phyloP scores from a whole-genome alignment of 2,888 invertebrate species.

The Drosophila monieri region DNA sequence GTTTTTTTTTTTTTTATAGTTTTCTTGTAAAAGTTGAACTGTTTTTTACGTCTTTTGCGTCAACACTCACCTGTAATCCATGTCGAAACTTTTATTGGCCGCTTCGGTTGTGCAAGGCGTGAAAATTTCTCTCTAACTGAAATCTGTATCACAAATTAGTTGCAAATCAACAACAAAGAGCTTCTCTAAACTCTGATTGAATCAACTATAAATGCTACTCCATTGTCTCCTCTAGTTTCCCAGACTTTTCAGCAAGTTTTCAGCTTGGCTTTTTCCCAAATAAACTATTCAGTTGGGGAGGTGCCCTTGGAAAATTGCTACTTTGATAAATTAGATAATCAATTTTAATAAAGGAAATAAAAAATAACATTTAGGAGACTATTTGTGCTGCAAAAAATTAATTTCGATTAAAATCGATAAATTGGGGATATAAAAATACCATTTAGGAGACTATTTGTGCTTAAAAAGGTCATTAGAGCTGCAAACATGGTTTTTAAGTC shows the following conservation, averaged over 20 bases:
- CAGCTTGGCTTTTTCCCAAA: constrained; percentile 10
- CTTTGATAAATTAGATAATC: not conserved
- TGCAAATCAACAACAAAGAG: constrained; percentile 16
- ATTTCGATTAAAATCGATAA: too few species aligned
- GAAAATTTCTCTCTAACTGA: constrained; percentile 21
- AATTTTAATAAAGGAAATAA: not conserved
- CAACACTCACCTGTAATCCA: constrained; percentile 14
- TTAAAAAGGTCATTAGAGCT: too few species aligned
- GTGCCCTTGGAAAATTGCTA: constrained; percentile 8
- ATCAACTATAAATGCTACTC: constrained; percentile 15
- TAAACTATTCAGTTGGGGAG: constrained; percentile 13
- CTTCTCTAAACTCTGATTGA: constrained; percentile 8
- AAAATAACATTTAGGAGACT: not conserved
- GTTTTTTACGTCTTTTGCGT: constrained; percentile 2
- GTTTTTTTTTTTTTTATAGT: constrained; percentile 2
- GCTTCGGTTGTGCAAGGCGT: constrained; percentile 15
- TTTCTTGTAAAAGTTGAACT: constrained; percentile 18
- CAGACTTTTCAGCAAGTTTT: constrained; percentile 20
- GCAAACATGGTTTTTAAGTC: too few species aligned
- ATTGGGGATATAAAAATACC: too few species aligned
- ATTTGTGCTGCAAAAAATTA: too few species aligned
- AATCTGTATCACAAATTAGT: constrained; percentile 17
- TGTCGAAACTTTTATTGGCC: constrained; percentile 6
- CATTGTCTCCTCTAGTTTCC: constrained; percentile 18
- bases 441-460: too few species aligned